A percentile compares a stretch with the other conserved stretches of the same genome.
These are phyloP conservation scores for Butorides virescens DNA, from an alignment of 2,113 vertebrate genomes.

Conservation along the genomic window DNA sequence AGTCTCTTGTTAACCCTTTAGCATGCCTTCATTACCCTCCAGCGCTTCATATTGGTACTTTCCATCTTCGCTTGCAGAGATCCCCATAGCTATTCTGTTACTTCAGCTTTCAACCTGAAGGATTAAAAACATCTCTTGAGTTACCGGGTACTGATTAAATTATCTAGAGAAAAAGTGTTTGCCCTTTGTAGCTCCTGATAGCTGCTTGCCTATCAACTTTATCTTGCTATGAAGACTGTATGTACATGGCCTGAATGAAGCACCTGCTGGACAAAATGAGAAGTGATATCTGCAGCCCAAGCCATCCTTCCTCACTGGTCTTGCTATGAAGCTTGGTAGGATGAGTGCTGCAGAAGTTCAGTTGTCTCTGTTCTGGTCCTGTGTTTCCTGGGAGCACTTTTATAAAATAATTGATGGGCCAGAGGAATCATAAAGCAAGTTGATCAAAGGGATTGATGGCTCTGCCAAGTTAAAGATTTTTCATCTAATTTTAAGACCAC, in stretches of 20 bases:
- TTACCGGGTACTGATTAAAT: neutral
- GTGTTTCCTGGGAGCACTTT: neutral
- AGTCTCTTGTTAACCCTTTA: no score
- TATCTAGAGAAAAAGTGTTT: neutral
- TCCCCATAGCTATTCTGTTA: neutral
- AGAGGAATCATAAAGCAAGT: neutral
- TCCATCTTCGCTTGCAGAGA: neutral
- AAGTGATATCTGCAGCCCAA: neutral
- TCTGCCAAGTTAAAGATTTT: neutral
- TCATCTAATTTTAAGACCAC: neutral
- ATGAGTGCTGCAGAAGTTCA: neutral
- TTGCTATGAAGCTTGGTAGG: neutral
- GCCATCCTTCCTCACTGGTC: neutral
- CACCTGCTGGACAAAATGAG: neutral
- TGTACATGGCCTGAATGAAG: neutral
- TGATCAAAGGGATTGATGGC: neutral
- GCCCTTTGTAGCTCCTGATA: neutral
- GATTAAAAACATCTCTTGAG: neutral
- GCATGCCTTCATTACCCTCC: neutral
- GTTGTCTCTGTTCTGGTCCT: neutral
- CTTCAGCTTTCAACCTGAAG: neutral
- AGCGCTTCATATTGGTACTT: neutral
- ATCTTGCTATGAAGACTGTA: neutral
- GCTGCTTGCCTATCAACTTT: neutral
- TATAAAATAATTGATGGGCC: neutral